Evolutionary conservation across 2,797 vertebrate species (phyloP).

Genomic region (Pangasius djambal): DNA sequence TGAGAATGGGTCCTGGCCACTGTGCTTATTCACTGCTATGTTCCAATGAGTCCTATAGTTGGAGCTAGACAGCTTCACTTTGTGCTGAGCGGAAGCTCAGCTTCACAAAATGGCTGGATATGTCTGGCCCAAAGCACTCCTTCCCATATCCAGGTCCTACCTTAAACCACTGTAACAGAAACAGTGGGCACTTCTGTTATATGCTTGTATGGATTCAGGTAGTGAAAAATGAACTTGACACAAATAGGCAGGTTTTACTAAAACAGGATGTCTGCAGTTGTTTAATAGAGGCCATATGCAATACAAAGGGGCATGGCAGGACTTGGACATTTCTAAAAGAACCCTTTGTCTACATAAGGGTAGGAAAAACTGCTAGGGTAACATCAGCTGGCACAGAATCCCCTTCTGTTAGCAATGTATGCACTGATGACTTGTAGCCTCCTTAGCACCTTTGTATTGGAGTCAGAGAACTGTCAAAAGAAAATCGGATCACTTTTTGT

Average conservation of each 20-base stretch:
- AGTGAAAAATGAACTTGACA: conserved; percentile 34
- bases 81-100: not conserved
- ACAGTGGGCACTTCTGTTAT: not conserved
- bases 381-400: conserved; percentile 52
- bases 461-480: conserved; percentile 26
- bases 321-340: conserved; percentile 48
- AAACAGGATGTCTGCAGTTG: conserved; percentile 46
- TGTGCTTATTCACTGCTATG: conserved; percentile 15
- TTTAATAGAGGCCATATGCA: conserved; percentile 38
- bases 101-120: conserved; percentile 8
- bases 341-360: conserved; percentile 48
- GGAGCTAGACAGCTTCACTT: conserved; percentile 32
- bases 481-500: conserved; percentile 4
- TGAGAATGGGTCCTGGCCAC: conserved; percentile 31
- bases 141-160: not conserved
- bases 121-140: not conserved
- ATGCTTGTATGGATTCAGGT: conserved; percentile 23
- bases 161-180: conserved; percentile 16
- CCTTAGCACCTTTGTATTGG: conserved; percentile 50
- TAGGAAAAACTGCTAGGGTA: conserved; percentile 56
- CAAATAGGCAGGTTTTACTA: conserved; percentile 35
- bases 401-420: conserved; percentile 25
- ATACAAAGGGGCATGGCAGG: conserved; percentile 44
- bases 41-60: conserved; percentile 22
- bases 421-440: conserved; percentile 55